phyloP scores from a whole-genome alignment of 1,140 invertebrate species.

The Musca domestica region DNA sequence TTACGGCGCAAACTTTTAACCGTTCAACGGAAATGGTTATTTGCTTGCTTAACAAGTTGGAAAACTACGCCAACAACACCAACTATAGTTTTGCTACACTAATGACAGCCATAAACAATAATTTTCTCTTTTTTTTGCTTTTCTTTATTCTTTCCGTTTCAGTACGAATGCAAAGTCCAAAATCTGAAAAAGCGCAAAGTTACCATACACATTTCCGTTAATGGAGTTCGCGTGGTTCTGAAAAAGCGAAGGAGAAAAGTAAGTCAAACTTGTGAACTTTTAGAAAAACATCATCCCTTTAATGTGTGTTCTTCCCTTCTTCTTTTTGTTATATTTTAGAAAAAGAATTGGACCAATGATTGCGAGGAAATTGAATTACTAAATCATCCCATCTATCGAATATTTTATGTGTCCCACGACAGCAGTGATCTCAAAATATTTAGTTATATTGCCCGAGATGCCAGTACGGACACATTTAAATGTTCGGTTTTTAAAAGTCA shows the following conservation, averaged over 20 bases:
- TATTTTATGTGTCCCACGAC: conserved; percentile 99
- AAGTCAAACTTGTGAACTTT: conserved; percentile 34
- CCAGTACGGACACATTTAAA: conserved; percentile 91
- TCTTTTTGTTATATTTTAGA: conserved; percentile 57
- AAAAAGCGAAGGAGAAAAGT: conserved; percentile 73
- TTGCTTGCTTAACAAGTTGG: not conserved
- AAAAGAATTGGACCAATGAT: conserved; percentile 74
- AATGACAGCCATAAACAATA: conserved; percentile 9
- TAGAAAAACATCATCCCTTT: conserved; percentile 19
- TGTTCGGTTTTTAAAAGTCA: conserved; percentile 99
- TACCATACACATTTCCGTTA: conserved; percentile 88
- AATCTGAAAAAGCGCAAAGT: conserved; percentile 98
- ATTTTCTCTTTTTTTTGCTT: conserved; percentile 6
- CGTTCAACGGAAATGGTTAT: too few species aligned
- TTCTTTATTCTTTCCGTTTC: conserved; percentile 50
- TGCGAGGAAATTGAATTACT: conserved; percentile 71
- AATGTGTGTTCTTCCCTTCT: conserved; percentile 26
- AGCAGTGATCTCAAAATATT: conserved; percentile 99
- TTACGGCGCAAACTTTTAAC: too few species aligned
- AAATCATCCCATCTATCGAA: conserved; percentile 96
- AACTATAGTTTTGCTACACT: conserved; percentile 1
- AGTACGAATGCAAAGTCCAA: conserved; percentile 98
- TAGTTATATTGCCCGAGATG: conserved; percentile 96
- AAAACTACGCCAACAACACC: too few species aligned
- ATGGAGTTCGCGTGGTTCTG: conserved; percentile 85